phyloP scores from a whole-genome alignment of 2,113 vertebrate genomes.

The Scortum barcoo region DNA sequence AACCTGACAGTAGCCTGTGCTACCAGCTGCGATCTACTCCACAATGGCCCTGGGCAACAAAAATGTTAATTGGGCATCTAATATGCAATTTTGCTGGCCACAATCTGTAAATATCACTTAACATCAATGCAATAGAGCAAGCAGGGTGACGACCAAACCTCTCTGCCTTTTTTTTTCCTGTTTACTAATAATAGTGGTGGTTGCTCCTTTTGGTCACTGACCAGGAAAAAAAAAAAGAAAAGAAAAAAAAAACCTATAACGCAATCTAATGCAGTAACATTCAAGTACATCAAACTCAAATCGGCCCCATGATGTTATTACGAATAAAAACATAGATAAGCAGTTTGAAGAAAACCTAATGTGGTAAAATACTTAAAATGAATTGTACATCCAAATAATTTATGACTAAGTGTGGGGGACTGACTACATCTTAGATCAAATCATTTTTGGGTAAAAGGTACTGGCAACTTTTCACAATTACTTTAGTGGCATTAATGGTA shows the following conservation, averaged over 20 bases:
- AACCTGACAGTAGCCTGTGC: slow-evolving; percentile 58
- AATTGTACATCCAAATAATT: not conserved
- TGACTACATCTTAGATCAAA: slow-evolving; percentile 31
- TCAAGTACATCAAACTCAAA: not conserved
- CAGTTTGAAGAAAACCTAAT: not conserved
- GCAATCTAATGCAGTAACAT: not conserved
- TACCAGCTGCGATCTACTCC: slow-evolving; percentile 75
- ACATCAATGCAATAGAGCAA: slow-evolving; percentile 75
- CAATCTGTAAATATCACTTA: slow-evolving; percentile 85
- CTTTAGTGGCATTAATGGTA: slow-evolving; percentile 53
- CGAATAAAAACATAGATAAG: not conserved
- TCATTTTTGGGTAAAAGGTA: slow-evolving; percentile 14
- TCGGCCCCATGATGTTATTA: not conserved
- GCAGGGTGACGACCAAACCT: slow-evolving; percentile 52
- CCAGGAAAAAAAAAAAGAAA: not conserved
- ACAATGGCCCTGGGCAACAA: slow-evolving; percentile 81
- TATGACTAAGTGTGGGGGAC: not conserved
- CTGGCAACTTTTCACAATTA: slow-evolving; percentile 28
- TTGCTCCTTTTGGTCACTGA: not conserved
- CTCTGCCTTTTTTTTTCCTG: slow-evolving; percentile 18
- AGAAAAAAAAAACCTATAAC: not conserved
- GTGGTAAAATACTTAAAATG: not conserved
- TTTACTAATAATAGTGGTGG: not conserved
- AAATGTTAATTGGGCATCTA: slow-evolving; percentile 87
- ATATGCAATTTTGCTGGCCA: slow-evolving; percentile 82